A percentile compares a stretch with the other conserved stretches of the same genome.
These are phyloP conservation scores for Zalophus californianus DNA, from an alignment of 2,797 vertebrate genomes.

Conservation along the genomic window DNA sequence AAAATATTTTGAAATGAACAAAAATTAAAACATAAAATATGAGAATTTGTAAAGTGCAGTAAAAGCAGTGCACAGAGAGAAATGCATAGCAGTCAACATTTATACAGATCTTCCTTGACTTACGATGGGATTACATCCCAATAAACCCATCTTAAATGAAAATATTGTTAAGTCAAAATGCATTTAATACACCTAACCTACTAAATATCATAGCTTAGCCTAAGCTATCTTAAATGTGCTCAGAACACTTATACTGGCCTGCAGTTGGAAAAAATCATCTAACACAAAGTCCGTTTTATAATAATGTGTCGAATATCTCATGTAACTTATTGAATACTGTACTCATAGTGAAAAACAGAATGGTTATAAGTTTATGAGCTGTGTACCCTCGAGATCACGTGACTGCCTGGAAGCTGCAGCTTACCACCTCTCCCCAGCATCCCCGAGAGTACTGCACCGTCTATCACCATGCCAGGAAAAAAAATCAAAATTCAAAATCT, in stretches of 20 bases:
- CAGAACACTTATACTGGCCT: background rate
- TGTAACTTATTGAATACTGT: background rate
- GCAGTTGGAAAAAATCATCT: background rate
- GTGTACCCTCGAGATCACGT: background rate
- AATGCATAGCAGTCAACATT: background rate
- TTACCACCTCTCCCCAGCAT: background rate
- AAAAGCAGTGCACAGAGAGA: background rate
- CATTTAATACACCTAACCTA: background rate
- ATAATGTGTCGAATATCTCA: background rate
- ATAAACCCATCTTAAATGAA: background rate
- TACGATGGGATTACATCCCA: background rate
- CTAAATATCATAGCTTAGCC: background rate
- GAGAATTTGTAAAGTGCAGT: background rate
- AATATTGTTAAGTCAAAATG: background rate
- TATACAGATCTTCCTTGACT: background rate
- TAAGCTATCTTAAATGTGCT: background rate
- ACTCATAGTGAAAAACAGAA: background rate
- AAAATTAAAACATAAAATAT: background rate
- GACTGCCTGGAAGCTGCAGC: background rate
- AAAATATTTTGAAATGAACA: slow-evolving; percentile 24
- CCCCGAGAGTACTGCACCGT: rapidly evolving
- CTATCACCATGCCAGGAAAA: background rate
- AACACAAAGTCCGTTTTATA: background rate
- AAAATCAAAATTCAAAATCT: background rate
- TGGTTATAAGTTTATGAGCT: background rate